Percentiles rank a stretch among this genome's conserved stretches.
Evolutionary conservation across 1,140 invertebrate species (phyloP).

Genomic region (Cotesia vestalis): DNA sequence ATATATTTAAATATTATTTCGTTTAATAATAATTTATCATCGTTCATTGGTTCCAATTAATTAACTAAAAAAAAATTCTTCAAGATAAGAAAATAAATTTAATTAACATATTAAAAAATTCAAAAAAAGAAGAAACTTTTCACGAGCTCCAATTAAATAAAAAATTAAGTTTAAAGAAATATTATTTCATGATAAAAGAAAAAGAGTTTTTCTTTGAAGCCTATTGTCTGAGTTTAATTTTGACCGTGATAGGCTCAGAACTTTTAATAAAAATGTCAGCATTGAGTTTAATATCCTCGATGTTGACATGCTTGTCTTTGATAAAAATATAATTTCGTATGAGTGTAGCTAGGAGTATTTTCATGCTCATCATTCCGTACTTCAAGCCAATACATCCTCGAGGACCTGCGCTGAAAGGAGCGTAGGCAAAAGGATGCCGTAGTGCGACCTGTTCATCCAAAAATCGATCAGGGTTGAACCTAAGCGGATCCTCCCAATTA

Average conservation of each 20-base stretch:
- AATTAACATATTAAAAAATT: no score
- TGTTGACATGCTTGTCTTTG: slow-evolving; percentile 44
- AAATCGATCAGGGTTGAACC: slow-evolving; percentile 74
- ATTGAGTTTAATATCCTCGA: slow-evolving; percentile 51
- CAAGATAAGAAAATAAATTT: no score
- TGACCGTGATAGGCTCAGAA: slow-evolving; percentile 37
- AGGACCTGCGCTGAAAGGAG: slow-evolving; percentile 71
- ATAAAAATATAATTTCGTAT: slow-evolving; percentile 68
- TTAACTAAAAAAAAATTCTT: no score
- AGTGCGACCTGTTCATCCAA: slow-evolving; percentile 64
- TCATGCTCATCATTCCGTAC: slow-evolving; percentile 72
- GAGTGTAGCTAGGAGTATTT: slow-evolving; percentile 65
- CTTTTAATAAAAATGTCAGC: slow-evolving; percentile 48
- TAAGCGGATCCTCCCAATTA: slow-evolving; percentile 70
- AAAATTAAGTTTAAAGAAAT: no score
- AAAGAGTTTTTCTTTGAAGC: slow-evolving; percentile 18
- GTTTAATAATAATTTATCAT: no score
- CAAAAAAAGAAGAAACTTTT: no score
- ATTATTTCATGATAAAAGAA: neutral
- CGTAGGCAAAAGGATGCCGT: slow-evolving; percentile 63
- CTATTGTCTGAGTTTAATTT: slow-evolving; percentile 39
- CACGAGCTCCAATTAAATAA: no score
- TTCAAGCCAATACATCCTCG: slow-evolving; percentile 71
- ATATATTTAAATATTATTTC: no score
- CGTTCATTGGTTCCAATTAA: no score